These are phyloP conservation scores for Bufo bufo DNA, from an alignment of 2,113 vertebrate genomes.

Conservation along the genomic window DNA sequence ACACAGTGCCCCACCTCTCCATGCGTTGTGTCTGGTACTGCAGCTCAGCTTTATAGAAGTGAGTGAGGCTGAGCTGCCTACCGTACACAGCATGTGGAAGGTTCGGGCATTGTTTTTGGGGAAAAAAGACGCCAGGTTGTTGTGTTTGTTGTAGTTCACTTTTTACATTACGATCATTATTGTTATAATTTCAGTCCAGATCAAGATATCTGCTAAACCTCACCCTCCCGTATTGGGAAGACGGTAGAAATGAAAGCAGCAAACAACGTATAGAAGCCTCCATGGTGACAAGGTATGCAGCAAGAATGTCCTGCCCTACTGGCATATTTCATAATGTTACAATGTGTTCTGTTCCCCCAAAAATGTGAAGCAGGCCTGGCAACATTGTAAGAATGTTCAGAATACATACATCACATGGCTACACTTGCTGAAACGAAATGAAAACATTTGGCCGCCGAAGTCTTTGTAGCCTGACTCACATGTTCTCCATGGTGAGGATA, in stretches of 20 bases:
- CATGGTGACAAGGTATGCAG: not conserved
- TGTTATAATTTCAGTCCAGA: not conserved
- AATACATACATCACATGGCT: not conserved
- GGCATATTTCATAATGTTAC: not conserved
- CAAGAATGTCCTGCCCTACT: not conserved
- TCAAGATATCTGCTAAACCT: not conserved
- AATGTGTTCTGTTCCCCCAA: not conserved
- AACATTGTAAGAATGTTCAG: not conserved
- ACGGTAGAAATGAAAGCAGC: not conserved
- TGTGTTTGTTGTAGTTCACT: no score
- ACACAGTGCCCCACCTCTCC: no score
- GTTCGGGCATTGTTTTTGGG: not conserved
- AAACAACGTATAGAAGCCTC: not conserved
- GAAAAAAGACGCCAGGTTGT: not conserved
- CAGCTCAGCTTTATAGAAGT: not conserved
- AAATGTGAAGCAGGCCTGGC: no score
- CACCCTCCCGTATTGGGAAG: not conserved
- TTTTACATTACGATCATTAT: not conserved
- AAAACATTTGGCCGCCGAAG: conserved; percentile 1
- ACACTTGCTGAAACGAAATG: conserved; percentile 3
- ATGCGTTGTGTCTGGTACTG: no score
- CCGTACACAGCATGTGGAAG: not conserved
- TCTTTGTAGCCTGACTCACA: conserved; percentile 30
- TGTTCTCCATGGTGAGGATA: not conserved
- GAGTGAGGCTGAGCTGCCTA: not conserved